Percentiles rank a stretch among this genome's conserved stretches.
Conservation (phyloP, 2,888 invertebrate genomes). For the Dendrolimus pini region DNA sequence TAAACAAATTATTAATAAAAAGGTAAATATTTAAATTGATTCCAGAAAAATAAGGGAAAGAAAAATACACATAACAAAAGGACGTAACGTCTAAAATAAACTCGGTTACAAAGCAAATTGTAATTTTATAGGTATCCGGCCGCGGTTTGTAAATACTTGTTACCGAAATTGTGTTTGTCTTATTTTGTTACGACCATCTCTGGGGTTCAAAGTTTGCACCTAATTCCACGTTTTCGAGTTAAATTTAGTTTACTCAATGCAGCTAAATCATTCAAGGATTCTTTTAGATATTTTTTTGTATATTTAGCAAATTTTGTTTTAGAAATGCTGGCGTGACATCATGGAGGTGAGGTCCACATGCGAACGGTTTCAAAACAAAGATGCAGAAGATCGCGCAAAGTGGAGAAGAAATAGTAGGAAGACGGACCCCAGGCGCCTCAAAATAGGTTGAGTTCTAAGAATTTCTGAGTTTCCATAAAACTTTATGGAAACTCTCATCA, state of each 20-base stretch:
- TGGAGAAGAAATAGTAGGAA: too few relatives aligned
- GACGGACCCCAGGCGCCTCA: too few relatives aligned
- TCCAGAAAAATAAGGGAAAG: conserved; percentile 9
- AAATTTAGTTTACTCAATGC: not conserved
- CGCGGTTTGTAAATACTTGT: conserved; percentile 42
- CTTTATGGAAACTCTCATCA: conserved; percentile 28
- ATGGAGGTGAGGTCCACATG: too few relatives aligned
- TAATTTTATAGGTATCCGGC: conserved; percentile 39
- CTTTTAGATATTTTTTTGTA: too few relatives aligned
- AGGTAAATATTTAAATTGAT: not conserved
- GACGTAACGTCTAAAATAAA: conserved; percentile 23
- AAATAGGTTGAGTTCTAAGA: too few relatives aligned
- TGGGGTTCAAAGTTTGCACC: conserved; percentile 22
- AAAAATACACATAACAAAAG: conserved; percentile 17
- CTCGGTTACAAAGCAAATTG: conserved; percentile 35
- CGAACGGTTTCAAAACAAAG: too few relatives aligned
- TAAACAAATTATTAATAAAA: not conserved
- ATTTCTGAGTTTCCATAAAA: conserved; percentile 22
- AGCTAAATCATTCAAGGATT: too few relatives aligned
- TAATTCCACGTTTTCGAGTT: conserved; percentile 14
- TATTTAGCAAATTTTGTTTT: too few relatives aligned
- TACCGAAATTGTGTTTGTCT: conserved; percentile 54
- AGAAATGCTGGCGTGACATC: too few relatives aligned
- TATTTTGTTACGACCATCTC: conserved; percentile 31
- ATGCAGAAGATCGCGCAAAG: too few relatives aligned